Evolutionary conservation across 2,888 invertebrate genomes (phyloP).

Genomic region (Druceiella hillmani): DNA sequence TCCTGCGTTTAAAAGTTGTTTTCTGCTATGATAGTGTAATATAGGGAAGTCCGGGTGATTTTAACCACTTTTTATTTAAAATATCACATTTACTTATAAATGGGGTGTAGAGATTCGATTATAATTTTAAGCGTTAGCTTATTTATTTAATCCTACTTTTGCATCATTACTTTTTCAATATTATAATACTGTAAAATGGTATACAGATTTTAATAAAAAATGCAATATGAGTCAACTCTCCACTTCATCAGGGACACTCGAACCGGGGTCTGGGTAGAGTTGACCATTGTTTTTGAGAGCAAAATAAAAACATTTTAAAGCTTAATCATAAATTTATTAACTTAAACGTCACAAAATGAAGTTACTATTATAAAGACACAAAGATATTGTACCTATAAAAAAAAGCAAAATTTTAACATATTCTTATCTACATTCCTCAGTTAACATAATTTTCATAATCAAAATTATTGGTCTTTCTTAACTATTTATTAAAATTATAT

Average conservation of each 20-base stretch:
- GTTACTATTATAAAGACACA: too few species aligned
- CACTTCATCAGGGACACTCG: not conserved
- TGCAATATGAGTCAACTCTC: not conserved
- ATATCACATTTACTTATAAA: not conserved
- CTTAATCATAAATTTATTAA: not conserved
- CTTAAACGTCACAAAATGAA: not conserved
- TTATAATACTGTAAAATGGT: not conserved
- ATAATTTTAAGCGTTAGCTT: not conserved
- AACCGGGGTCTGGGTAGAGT: not conserved
- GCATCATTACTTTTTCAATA: not conserved
- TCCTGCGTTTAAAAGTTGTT: too few species aligned
- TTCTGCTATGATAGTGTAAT: too few species aligned
- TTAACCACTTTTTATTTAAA: not conserved
- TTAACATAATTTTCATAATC: too few species aligned
- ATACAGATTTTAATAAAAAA: not conserved
- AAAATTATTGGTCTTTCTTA: too few species aligned
- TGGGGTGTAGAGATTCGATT: not conserved
- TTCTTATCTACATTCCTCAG: too few species aligned
- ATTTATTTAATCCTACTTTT: not conserved
- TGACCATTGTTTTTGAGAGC: not conserved
- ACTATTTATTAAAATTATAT: too few species aligned
- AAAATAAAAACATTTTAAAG: not conserved
- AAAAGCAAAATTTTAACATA: too few species aligned
- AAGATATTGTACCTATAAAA: too few species aligned
- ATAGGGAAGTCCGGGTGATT: not conserved